Evolutionary conservation across 2,113 vertebrate species (phyloP).

Genomic region (Spilogale gracilis): DNA sequence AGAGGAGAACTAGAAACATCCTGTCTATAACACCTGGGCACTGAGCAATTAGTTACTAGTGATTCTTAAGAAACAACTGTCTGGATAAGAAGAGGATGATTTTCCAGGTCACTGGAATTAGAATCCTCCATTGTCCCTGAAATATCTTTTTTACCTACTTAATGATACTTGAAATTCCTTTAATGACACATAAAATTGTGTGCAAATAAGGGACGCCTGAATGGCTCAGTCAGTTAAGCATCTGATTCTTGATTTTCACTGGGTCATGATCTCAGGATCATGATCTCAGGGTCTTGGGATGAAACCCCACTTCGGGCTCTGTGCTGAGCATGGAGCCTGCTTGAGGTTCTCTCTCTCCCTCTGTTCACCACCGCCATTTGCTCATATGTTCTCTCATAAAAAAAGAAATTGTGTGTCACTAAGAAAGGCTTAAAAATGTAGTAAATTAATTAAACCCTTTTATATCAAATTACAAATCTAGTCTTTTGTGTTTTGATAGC

Average conservation of each 20-base stretch:
- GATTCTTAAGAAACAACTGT: not conserved
- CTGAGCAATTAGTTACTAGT: not conserved
- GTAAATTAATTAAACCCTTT: not conserved
- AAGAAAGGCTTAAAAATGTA: not conserved
- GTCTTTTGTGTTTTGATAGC: slow-evolving; percentile 18
- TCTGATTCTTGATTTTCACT: not conserved
- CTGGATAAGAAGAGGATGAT: not conserved
- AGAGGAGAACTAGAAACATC: not conserved
- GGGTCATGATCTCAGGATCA: not conserved
- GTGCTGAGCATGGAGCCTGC: not conserved
- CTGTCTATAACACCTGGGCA: not conserved
- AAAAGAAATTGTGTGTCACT: not conserved
- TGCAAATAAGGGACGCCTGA: not conserved
- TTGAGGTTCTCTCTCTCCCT: not conserved
- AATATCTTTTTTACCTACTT: not conserved
- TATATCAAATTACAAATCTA: not conserved
- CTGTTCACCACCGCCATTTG: not conserved
- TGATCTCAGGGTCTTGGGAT: not conserved
- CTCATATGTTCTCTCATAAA: not conserved
- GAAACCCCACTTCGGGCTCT: not conserved
- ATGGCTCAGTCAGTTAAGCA: not conserved
- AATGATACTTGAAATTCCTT: not conserved
- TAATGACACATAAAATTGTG: not conserved
- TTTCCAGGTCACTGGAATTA: not conserved
- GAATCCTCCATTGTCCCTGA: not conserved